A percentile compares a stretch with the other conserved stretches of the same genome.
These are phyloP conservation scores for Ptiloglossa arizonensis DNA, from an alignment of 1,140 invertebrate species.

Conservation along the genomic window DNA sequence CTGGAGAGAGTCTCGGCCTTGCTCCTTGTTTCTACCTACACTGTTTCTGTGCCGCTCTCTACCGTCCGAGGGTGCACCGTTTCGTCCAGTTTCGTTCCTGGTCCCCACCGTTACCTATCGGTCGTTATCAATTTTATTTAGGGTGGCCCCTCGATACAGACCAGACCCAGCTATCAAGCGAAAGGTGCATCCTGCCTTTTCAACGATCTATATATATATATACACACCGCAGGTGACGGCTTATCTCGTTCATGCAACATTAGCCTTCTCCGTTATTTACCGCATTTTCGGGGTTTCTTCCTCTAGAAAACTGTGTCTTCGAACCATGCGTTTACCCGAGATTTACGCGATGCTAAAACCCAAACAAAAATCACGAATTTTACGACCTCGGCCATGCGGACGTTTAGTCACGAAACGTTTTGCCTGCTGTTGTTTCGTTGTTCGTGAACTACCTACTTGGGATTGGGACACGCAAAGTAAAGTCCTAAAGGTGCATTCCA, in stretches of 20 bases:
- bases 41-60: neutral
- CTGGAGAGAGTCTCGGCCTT: constrained; percentile 54
- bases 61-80: constrained; percentile 12
- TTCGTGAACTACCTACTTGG: too few species aligned
- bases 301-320: too few species aligned
- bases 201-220: constrained; percentile 43
- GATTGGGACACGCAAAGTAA: too few species aligned
- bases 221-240: constrained; percentile 69
- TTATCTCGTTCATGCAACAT: constrained; percentile 82
- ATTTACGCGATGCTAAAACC: too few species aligned
- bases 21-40: neutral
- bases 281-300: constrained; percentile 66
- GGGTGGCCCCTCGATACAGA: constrained; percentile 63
- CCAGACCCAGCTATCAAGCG: neutral
- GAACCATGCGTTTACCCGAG: too few species aligned
- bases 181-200: constrained; percentile 25
- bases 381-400: too few species aligned
- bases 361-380: too few species aligned
- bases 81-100: neutral
- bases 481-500: too few species aligned
- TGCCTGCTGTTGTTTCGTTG: too few species aligned
- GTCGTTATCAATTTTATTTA: constrained; percentile 79
- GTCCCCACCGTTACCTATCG: constrained; percentile 28
- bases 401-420: too few species aligned
- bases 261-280: constrained; percentile 79